Conservation (phyloP, 2,888 invertebrate genomes). For the Ophonus ardosiacus region DNA sequence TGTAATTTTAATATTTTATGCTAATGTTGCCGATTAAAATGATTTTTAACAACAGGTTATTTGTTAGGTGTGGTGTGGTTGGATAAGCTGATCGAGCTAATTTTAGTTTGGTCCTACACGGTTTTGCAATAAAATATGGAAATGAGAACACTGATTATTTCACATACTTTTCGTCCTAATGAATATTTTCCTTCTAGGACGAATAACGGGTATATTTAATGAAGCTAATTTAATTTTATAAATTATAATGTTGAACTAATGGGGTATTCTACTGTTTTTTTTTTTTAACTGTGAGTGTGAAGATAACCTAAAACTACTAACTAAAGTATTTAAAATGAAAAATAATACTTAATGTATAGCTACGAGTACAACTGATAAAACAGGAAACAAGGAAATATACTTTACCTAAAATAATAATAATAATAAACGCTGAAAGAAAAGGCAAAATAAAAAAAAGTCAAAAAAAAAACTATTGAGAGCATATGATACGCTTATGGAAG, state of each 20-base stretch:
- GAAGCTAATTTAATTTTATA: neutral
- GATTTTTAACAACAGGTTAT: conserved; percentile 41
- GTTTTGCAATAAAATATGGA: conserved; percentile 36
- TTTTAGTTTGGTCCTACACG: conserved; percentile 17
- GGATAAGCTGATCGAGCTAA: conserved; percentile 16
- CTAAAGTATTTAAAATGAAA: too few species aligned
- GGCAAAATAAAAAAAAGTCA: too few species aligned
- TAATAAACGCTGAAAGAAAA: too few species aligned
- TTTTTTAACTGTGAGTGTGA: too few species aligned
- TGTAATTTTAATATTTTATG: conserved; percentile 34
- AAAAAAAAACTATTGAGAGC: too few species aligned
- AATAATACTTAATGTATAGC: too few species aligned
- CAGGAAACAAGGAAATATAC: too few species aligned
- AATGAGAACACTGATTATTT: conserved; percentile 10
- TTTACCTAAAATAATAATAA: too few species aligned
- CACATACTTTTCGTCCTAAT: neutral
- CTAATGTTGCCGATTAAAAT: conserved; percentile 28
- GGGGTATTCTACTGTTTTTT: too few species aligned
- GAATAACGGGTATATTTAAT: neutral
- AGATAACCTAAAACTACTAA: too few species aligned
- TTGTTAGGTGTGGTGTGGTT: conserved; percentile 34
- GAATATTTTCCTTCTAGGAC: neutral
- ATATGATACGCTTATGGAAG: too few species aligned
- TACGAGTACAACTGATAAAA: too few species aligned
- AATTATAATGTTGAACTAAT: neutral